Percentiles rank a stretch among this genome's conserved stretches.
Evolutionary conservation across 2,797 vertebrate genomes (phyloP).

Genomic region (Gephyroberyx darwinii): DNA sequence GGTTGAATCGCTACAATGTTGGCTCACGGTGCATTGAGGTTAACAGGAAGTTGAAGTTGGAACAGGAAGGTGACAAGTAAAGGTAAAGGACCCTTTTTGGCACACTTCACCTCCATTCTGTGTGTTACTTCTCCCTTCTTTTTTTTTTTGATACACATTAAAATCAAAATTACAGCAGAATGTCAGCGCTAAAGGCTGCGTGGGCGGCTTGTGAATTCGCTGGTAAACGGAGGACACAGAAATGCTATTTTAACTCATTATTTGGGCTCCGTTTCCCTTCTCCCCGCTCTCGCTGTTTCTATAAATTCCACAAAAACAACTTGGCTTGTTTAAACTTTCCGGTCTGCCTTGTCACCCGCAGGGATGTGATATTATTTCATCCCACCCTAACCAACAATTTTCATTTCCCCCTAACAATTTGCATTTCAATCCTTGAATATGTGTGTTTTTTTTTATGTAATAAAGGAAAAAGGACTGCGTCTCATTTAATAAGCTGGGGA

Average conservation of each 20-base stretch:
- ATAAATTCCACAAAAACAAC: slow-evolving; percentile 29
- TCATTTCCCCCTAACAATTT: slow-evolving; percentile 23
- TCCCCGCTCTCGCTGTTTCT: slow-evolving; percentile 8
- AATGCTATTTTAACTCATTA: slow-evolving; percentile 46
- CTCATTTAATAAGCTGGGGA: not conserved
- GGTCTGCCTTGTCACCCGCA: slow-evolving; percentile 11
- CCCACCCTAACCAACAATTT: slow-evolving; percentile 12
- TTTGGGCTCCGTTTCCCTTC: slow-evolving; percentile 17
- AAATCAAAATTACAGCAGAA: slow-evolving; percentile 31
- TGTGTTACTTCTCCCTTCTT: slow-evolving; percentile 3
- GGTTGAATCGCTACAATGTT: slow-evolving; percentile 41
- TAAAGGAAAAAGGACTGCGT: slow-evolving; percentile 15
- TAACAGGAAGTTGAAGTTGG: slow-evolving; percentile 21
- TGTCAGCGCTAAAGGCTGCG: slow-evolving; percentile 33
- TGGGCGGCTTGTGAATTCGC: slow-evolving; percentile 36
- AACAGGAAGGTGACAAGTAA: slow-evolving; percentile 43
- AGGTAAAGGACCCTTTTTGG: slow-evolving; percentile 44
- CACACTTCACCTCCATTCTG: slow-evolving; percentile 25
- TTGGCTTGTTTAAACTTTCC: slow-evolving; percentile 39
- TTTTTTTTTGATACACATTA: slow-evolving; percentile 19
- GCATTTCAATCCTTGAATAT: slow-evolving; percentile 28
- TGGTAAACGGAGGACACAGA: slow-evolving; percentile 35
- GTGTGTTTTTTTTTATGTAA: slow-evolving; percentile 4
- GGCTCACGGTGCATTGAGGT: slow-evolving; percentile 22
- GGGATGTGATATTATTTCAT: slow-evolving; percentile 21